Base-by-base conservation (phyloP, 1,140 invertebrate genomes). In the Luehdorfia chinensis region DNA sequence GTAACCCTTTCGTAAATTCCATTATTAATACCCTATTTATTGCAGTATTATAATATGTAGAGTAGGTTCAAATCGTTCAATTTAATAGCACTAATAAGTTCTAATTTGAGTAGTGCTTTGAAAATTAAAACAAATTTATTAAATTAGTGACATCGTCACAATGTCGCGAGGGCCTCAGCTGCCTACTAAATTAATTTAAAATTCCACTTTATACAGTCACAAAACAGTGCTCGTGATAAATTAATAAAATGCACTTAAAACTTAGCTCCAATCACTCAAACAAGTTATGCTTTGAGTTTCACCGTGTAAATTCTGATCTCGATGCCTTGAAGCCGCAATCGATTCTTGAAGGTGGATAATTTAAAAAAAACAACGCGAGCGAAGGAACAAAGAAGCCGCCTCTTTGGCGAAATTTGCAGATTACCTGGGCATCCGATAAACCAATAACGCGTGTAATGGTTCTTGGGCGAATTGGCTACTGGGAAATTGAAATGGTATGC, bases 401-500 rank as follows among this genome's bases (percentile, higher is more conserved):
- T 53, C 60, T 58, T 57, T 66, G 66, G 60, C 57, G 56, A 77
- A 76, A 77, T 70, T 80, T 59, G 73, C 77, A 81, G 79, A 76
- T 81, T 84, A 77, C 59, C 47, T 50, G 32, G 66, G 71, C 72
- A 80, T 84, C 63, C 72, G 79, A 80, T 81, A 81, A 84, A 77
- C 75, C 68, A 71, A 80, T 77, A 74, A 66, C 61, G 66, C 65
- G 56, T 77, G 43, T 65, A 68, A 59, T 70, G 33, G 18, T 37
- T 47, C 14, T 23, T 15, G 9, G 31, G 30, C 37, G 59, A 32
- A 75, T 55, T 73, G 73, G 61, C 30, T 36, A 8, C 7, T 58
- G 53, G 52, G 27, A 36, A 50, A 50, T 53, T 37, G 45, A 27
- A 41, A n/a, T n/a, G n/a, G n/a, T n/a, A n/a, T n/a, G n/a, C n/a